A percentile compares a stretch with the other conserved stretches of the same genome.
Conservation (phyloP, 2,888 invertebrate genomes). For the Bembecia ichneumoniformis region DNA sequence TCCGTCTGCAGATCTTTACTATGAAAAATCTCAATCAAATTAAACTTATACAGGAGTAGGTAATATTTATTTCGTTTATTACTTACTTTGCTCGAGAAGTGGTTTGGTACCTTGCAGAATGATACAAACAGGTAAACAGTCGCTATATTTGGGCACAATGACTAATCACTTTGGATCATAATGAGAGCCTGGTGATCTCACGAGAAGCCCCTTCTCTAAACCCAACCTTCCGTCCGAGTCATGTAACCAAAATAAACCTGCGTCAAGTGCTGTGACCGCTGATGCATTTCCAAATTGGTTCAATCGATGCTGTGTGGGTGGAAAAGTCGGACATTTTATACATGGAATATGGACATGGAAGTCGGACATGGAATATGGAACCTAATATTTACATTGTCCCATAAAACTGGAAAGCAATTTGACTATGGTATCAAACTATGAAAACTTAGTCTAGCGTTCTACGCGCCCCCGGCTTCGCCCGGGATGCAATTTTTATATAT, state of each 20-base stretch:
- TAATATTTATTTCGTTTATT: background rate
- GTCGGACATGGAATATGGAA: too few relatives aligned
- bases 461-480: too few relatives aligned
- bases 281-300: slow-evolving; percentile 41
- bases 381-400: too few relatives aligned
- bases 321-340: background rate
- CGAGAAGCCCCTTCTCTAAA: slow-evolving; percentile 4
- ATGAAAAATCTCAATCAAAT: too few relatives aligned
- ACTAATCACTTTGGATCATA: background rate
- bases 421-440: too few relatives aligned
- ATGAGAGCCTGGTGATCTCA: slow-evolving; percentile 50
- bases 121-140: background rate
- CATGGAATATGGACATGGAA: background rate
- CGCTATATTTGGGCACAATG: background rate
- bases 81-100: too few relatives aligned
- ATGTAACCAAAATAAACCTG: slow-evolving; percentile 52
- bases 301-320: slow-evolving; percentile 16
- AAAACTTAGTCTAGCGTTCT: too few relatives aligned
- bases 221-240: slow-evolving; percentile 22
- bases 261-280: slow-evolving; percentile 17
- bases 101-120: background rate
- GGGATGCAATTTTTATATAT: too few relatives aligned
- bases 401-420: too few relatives aligned
- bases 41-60: background rate
- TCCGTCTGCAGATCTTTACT: too few relatives aligned